phyloP scores from a whole-genome alignment of 2,888 invertebrate genomes.

The Drosophila subquinaria region DNA sequence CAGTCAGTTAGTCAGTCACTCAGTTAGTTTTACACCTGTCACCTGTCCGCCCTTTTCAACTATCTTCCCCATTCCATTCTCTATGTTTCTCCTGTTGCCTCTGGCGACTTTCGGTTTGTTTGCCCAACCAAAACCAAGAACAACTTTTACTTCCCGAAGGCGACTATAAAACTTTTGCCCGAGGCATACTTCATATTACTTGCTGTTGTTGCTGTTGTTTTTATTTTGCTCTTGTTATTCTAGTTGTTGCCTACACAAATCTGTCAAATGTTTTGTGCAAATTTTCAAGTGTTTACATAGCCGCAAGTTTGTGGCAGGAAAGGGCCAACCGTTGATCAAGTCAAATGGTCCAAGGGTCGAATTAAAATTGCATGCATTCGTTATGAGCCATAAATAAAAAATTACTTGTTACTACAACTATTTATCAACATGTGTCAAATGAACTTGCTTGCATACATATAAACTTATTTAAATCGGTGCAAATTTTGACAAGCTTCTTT shows the following conservation, averaged over 20 bases:
- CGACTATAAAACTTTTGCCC: slow-evolving; percentile 46
- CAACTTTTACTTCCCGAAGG: slow-evolving; percentile 46
- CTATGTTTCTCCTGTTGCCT: slow-evolving; percentile 13
- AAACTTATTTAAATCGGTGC: not conserved
- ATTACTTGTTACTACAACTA: slow-evolving; percentile 6
- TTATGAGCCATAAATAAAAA: slow-evolving; percentile 39
- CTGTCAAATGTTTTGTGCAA: slow-evolving; percentile 67
- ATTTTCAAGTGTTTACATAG: slow-evolving; percentile 64
- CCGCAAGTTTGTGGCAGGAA: slow-evolving; percentile 56
- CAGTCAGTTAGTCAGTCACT: slow-evolving; percentile 35
- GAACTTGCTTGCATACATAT: slow-evolving; percentile 3
- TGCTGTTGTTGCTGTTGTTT: slow-evolving; percentile 1
- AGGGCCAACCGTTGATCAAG: slow-evolving; percentile 44
- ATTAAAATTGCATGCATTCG: slow-evolving; percentile 46
- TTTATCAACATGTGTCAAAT: slow-evolving; percentile 4
- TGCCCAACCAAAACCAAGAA: slow-evolving; percentile 31
- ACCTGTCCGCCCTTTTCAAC: not conserved
- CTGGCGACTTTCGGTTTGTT: slow-evolving; percentile 48
- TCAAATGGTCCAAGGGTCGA: slow-evolving; percentile 16
- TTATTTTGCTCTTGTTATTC: slow-evolving; percentile 27
- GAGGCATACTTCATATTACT: slow-evolving; percentile 27
- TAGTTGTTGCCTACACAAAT: slow-evolving; percentile 55
- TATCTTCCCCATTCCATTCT: too few relatives aligned
- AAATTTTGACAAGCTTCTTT: not conserved
- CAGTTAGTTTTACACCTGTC: slow-evolving; percentile 43